These are phyloP conservation scores for Marcusenius ussheri DNA, from an alignment of 2,113 vertebrate species.

Conservation along the genomic window DNA sequence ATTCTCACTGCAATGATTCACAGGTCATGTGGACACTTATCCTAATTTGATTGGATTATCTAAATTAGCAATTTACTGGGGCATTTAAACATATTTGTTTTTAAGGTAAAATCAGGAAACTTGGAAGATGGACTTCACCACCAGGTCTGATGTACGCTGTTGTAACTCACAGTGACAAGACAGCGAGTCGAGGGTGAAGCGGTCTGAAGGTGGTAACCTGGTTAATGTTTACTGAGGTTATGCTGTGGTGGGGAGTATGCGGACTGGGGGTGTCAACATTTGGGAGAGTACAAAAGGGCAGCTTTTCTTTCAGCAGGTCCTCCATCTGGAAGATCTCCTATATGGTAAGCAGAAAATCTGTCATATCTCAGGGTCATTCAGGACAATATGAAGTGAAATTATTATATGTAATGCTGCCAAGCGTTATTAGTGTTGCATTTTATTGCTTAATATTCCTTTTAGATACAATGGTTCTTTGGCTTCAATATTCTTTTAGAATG, in stretches of 20 bases:
- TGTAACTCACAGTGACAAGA: neutral
- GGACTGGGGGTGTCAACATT: constrained; percentile 21
- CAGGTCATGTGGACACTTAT: neutral
- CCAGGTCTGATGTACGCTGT: neutral
- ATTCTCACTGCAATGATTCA: neutral
- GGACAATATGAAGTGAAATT: neutral
- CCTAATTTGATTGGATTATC: neutral
- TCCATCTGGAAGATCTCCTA: constrained; percentile 4
- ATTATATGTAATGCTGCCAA: neutral
- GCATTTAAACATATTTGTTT: neutral
- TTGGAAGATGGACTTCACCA: neutral
- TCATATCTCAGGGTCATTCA: neutral
- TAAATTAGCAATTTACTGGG: neutral
- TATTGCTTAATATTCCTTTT: neutral
- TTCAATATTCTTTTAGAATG: neutral
- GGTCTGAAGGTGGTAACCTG: constrained; percentile 24
- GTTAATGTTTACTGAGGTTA: neutral
- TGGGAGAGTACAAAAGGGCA: constrained; percentile 40
- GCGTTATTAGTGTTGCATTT: neutral
- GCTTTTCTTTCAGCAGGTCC: neutral
- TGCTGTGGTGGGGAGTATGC: too few relatives aligned
- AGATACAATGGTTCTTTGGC: neutral
- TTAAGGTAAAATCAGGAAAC: neutral
- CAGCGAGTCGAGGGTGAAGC: constrained; percentile 19
- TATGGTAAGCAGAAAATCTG: constrained; percentile 1